These are phyloP conservation scores for Casuarius casuarius DNA, from an alignment of 2,113 vertebrate species.

Conservation along the genomic window DNA sequence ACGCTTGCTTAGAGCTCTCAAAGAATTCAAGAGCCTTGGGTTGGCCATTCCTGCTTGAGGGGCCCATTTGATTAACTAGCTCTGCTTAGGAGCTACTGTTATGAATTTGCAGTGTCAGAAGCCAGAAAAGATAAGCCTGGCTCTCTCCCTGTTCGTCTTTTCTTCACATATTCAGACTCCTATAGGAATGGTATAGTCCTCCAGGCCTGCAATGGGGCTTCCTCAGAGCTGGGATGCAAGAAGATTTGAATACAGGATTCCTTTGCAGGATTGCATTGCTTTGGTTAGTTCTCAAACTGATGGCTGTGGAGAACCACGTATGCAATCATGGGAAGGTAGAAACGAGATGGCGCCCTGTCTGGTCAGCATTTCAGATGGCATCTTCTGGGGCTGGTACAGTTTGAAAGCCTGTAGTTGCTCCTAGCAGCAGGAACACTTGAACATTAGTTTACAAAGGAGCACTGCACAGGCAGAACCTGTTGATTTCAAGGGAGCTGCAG, in stretches of 20 bases:
- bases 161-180: background rate
- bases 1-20: background rate
- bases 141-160: background rate
- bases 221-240: background rate
- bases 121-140: background rate
- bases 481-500: background rate
- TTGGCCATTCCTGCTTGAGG: background rate
- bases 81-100: background rate
- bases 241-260: background rate
- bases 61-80: background rate
- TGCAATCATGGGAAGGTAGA: background rate
- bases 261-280: background rate
- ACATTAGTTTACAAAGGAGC: background rate
- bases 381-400: background rate
- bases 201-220: background rate
- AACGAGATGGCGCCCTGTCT: background rate
- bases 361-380: background rate
- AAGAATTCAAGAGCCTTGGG: background rate
- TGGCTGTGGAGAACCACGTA: accelerated
- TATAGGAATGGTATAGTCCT: background rate
- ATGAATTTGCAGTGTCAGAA: background rate
- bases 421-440: background rate
- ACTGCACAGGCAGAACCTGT: background rate
- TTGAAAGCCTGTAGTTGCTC: background rate
- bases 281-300: background rate